phyloP scores from a whole-genome alignment of 2,888 invertebrate species.

The Punctoribates punctum region DNA sequence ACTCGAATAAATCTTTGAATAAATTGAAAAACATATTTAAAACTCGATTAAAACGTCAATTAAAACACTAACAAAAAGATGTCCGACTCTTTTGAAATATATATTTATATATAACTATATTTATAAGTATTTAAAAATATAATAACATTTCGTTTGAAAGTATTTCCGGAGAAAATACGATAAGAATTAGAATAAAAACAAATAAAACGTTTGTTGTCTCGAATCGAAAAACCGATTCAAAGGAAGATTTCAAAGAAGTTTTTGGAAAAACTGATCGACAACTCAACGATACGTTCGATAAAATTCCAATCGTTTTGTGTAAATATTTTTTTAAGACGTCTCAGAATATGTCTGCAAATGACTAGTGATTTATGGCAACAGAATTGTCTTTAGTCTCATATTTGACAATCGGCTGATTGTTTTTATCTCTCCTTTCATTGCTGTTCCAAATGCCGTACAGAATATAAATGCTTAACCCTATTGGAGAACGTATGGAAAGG shows the following conservation, averaged over 20 bases:
- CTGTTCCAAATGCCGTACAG: conserved; percentile 48
- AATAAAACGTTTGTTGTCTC: neutral
- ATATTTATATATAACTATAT: neutral
- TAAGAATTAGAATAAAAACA: neutral
- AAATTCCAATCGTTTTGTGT: no score
- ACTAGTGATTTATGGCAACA: conserved; percentile 36
- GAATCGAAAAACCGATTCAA: neutral
- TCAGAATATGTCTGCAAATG: conserved; percentile 1
- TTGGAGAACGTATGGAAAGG: conserved; percentile 29
- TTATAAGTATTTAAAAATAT: conserved; percentile 23
- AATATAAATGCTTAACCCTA: conserved; percentile 47
- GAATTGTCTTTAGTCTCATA: conserved; percentile 38
- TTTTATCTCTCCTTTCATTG: conserved; percentile 44
- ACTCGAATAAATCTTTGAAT: neutral
- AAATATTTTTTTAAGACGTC: no score
- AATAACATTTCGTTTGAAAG: conserved; percentile 26
- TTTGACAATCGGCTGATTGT: conserved; percentile 32
- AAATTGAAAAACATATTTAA: neutral
- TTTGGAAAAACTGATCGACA: no score
- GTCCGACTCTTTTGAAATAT: neutral
- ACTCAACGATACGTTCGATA: no score
- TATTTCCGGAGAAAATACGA: neutral
- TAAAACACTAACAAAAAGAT: neutral
- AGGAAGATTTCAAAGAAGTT: neutral
- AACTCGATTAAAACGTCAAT: neutral